Evolutionary conservation across 2,797 vertebrate genomes (phyloP).

Genomic region (Phalloptychus januarius): DNA sequence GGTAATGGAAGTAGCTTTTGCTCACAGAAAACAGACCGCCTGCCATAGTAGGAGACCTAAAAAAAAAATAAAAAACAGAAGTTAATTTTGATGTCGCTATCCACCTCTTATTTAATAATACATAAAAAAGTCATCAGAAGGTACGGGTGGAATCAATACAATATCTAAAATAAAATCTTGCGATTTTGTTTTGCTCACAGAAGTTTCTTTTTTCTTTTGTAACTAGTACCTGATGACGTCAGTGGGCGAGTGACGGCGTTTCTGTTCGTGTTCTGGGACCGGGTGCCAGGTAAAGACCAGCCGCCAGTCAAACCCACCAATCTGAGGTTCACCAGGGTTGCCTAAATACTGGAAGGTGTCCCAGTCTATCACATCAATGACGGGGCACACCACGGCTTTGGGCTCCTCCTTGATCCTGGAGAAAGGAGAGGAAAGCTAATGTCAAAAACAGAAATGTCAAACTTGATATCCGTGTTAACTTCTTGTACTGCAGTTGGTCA

Average conservation of each 20-base stretch:
- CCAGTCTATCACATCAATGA: conserved; percentile 98
- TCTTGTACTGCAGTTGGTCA: conserved; percentile 4
- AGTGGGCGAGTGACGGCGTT: conserved; percentile 80
- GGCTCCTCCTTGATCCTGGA: conserved; percentile 92
- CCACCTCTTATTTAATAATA: background rate
- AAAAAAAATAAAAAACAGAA: background rate
- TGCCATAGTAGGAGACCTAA: conserved; percentile 98
- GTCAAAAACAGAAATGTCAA: background rate
- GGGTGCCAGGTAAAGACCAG: conserved; percentile 95
- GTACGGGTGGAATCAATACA: background rate
- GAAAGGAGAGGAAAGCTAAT: conserved; percentile 11
- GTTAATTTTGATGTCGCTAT: background rate
- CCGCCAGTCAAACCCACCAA: conserved; percentile 96
- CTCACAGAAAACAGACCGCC: conserved; percentile 94
- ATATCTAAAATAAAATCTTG: background rate
- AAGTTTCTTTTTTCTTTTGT: background rate
- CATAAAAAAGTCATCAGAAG: background rate
- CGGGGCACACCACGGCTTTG: conserved; percentile 92
- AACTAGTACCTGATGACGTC: conserved; percentile 91
- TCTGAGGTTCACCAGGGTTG: conserved; percentile 92
- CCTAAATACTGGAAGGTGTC: conserved; percentile 96
- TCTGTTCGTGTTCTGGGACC: conserved; percentile 87
- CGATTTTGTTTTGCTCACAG: background rate
- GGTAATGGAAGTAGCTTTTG: conserved; percentile 93
- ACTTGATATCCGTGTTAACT: conserved; percentile 5